A percentile compares a stretch with the other conserved stretches of the same genome.
Evolutionary conservation across 2,797 vertebrate genomes (phyloP).

Genomic region (Peromyscus aztecus): DNA sequence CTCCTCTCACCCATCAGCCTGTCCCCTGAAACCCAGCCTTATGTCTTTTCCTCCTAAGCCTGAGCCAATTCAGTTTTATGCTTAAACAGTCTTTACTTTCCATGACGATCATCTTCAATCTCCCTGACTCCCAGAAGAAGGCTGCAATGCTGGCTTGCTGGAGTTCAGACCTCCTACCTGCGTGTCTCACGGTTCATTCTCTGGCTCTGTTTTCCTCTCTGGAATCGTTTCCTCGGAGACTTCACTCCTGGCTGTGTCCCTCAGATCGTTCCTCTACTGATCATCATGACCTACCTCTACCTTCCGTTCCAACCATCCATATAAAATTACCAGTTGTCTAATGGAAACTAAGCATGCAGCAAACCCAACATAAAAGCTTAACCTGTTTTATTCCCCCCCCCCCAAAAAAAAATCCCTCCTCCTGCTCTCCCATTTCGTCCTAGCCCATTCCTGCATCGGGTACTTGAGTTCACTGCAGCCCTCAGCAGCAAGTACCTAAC

Average conservation of each 20-base stretch:
- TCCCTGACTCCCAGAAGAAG: not conserved
- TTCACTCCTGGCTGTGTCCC: not conserved
- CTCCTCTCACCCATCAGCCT: not conserved
- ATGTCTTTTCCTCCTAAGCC: not conserved
- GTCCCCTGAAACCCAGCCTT: not conserved
- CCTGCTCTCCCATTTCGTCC: too few species aligned
- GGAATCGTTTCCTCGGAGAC: not conserved
- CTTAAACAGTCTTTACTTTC: not conserved
- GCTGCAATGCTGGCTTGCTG: not conserved
- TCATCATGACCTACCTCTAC: not conserved
- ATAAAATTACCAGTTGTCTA: slow-evolving; percentile 19
- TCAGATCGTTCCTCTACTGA: not conserved
- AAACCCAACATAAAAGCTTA: not conserved
- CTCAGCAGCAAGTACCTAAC: too few species aligned
- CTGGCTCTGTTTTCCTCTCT: not conserved
- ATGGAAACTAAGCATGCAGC: not conserved
- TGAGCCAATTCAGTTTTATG: not conserved
- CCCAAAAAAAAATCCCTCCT: not conserved
- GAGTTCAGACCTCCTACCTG: not conserved
- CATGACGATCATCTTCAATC: not conserved
- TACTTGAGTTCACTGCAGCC: too few species aligned
- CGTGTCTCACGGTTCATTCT: not conserved
- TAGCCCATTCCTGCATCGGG: too few species aligned
- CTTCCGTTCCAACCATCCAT: not conserved
- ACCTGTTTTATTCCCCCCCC: not conserved